phyloP scores from a whole-genome alignment of 2,888 invertebrate genomes.

The Sepiola atlantica region DNA sequence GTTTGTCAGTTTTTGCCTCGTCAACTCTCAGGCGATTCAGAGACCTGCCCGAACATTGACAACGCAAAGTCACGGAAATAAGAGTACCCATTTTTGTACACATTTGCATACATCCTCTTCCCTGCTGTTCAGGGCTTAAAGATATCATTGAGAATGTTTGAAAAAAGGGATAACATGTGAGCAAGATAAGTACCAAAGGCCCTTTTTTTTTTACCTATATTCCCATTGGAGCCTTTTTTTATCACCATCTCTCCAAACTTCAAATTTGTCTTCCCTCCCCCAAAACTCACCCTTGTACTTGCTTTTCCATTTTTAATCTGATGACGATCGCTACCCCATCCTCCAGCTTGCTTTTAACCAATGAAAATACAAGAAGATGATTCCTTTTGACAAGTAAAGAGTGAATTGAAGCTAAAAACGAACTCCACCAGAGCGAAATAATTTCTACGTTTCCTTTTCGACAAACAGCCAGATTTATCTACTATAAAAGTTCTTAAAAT shows the following conservation, averaged over 20 bases:
- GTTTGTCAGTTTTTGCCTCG: too few species aligned
- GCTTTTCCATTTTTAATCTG: not conserved
- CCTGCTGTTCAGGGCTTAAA: not conserved
- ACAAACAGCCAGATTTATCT: not conserved
- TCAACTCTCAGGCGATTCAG: too few species aligned
- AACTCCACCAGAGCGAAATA: not conserved
- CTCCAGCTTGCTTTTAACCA: not conserved
- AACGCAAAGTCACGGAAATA: too few species aligned
- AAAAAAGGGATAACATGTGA: not conserved
- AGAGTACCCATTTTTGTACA: too few species aligned
- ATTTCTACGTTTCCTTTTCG: not conserved
- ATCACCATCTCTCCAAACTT: not conserved
- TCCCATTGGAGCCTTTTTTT: not conserved
- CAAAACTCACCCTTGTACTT: not conserved
- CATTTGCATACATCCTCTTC: too few species aligned
- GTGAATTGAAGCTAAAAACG: not conserved
- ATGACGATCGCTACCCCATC: not conserved
- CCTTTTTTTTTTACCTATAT: not conserved
- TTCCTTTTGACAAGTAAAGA: not conserved
- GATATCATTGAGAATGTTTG: not conserved
- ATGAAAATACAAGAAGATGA: not conserved
- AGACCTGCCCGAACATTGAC: too few species aligned
- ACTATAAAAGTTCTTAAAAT: not conserved
- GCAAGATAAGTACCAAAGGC: not conserved
- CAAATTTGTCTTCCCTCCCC: not conserved